phyloP scores from a whole-genome alignment of 1,140 invertebrate genomes.

The Zaprionus gabonicus region DNA sequence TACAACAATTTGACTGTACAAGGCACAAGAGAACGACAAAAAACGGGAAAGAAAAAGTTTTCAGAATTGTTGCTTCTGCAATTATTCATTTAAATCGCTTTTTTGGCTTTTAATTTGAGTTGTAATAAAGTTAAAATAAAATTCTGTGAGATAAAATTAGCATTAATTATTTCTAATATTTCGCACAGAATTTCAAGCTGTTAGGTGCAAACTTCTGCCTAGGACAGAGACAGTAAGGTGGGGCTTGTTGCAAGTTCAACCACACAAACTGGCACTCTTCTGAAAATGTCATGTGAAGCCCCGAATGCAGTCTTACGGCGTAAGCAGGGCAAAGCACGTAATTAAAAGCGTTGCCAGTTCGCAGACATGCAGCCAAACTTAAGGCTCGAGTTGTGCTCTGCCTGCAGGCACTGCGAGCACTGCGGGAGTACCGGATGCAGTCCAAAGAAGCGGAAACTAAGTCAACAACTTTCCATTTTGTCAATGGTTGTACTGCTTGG shows the following conservation, averaged over 20 bases:
- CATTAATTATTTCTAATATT: neutral
- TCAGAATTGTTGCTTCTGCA: neutral
- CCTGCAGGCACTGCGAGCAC: neutral
- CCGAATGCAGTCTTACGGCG: constrained; percentile 5
- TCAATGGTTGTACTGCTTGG: constrained; percentile 62
- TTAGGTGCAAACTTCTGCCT: neutral
- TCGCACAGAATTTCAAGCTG: neutral
- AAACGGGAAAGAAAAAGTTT: neutral
- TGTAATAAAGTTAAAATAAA: neutral
- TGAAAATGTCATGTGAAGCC: constrained; percentile 8
- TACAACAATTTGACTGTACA: neutral
- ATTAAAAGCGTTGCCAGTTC: constrained; percentile 61
- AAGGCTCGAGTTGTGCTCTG: neutral
- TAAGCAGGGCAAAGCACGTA: constrained; percentile 45
- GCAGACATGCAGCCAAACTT: constrained; percentile 2
- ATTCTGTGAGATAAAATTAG: neutral
- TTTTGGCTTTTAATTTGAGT: constrained; percentile 2
- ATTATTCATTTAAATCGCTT: neutral
- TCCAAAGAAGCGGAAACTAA: constrained; percentile 62
- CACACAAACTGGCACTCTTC: neutral
- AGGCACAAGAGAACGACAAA: neutral
- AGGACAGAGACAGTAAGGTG: neutral
- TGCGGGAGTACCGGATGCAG: constrained; percentile 28
- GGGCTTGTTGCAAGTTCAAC: neutral
- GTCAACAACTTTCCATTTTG: constrained; percentile 81